Evolutionary conservation across 2,113 vertebrate species (phyloP), one percentile per base, ranked within the genome.

Genomic region (Ramphastos sulfuratus): DNA sequence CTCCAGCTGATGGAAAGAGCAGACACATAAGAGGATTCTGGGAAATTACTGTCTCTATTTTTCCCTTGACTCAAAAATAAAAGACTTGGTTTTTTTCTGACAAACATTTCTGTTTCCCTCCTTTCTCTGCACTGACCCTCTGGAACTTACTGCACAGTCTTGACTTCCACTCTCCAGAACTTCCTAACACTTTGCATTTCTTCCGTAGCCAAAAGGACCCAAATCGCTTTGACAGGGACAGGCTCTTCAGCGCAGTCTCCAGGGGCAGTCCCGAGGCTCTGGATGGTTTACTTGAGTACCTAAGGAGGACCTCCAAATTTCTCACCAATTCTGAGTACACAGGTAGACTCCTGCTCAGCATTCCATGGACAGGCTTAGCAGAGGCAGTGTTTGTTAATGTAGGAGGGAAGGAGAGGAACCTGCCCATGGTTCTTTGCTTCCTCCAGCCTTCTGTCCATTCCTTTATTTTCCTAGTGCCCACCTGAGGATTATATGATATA

Each of bases 291-390:
- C 46, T 97, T 2, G 95, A 97, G n/a, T 99, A 99, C 89, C 96
- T 99, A 92, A 44, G 73, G 25, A 95, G 82, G 81, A 98, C 88
- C 71, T 97, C 96, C 96, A 99, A 98, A 93, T 98, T 97, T 60
- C 98, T 99, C 91, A 98, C 98, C 0, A 97, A 99, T 96, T 92
- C 97, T 1, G 94, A 98, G 70, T 99, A 98, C 98, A 98, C 97
- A 98, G 98, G 98, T 98, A 96, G 23, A 27, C 55, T 16, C 15
- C n/a, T 6, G 39, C 80, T n/a, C 54, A 64, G 19, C 54, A 10
- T 12, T 46, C 15, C 10, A 4, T n/a, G 56, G n/a, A 24, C 18
- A 10, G 58, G 25, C 15, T 44, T 37, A 30, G 82, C 84, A 65
- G 54, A 54, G 42, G 46, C 69, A 64, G 16, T 0, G 0, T 4